Evolutionary conservation across 35 echinoderm and acorn worm genomes (phyloP).

Genomic region (Lytechinus variegatus): DNA sequence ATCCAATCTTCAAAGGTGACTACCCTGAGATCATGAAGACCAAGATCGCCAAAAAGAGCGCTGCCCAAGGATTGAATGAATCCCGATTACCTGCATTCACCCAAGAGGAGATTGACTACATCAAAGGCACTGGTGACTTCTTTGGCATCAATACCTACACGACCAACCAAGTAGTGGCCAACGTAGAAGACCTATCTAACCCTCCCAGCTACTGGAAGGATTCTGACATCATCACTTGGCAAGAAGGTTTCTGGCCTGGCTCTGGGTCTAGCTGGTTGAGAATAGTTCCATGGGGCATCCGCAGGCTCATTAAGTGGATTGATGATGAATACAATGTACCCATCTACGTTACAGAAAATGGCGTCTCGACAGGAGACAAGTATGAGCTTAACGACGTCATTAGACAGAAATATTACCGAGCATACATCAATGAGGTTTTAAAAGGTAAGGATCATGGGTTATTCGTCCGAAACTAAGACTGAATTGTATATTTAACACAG

Average conservation of each 20-base stretch:
- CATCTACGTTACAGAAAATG: conserved; percentile 73
- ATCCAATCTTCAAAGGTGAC: conserved; percentile 95
- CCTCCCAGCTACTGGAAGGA: conserved; percentile 74
- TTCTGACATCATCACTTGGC: conserved; percentile 52
- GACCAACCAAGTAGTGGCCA: conserved; percentile 62
- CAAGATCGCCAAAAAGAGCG: conserved; percentile 92
- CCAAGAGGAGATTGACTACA: conserved; percentile 79
- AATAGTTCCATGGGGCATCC: conserved; percentile 75
- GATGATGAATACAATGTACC: conserved; percentile 56
- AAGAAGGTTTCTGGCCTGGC: conserved; percentile 60
- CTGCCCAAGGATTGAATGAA: conserved; percentile 74
- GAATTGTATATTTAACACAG: no score
- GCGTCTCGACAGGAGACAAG: conserved; percentile 51
- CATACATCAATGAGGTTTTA: conserved; percentile 73
- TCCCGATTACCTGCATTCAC: conserved; percentile 87
- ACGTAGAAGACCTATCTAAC: conserved; percentile 26
- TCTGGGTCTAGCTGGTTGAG: conserved; percentile 72
- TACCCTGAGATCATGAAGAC: conserved; percentile 94
- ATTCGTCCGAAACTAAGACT: no score
- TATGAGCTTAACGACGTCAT: conserved; percentile 56
- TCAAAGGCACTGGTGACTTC: conserved; percentile 88
- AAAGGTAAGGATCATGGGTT: conserved; percentile 45
- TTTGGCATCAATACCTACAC: conserved; percentile 94
- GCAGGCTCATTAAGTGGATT: conserved; percentile 61
- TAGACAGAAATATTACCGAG: conserved; percentile 53